phyloP scores from a whole-genome alignment of 2,797 vertebrate genomes.

The Margarornis squamiger region DNA sequence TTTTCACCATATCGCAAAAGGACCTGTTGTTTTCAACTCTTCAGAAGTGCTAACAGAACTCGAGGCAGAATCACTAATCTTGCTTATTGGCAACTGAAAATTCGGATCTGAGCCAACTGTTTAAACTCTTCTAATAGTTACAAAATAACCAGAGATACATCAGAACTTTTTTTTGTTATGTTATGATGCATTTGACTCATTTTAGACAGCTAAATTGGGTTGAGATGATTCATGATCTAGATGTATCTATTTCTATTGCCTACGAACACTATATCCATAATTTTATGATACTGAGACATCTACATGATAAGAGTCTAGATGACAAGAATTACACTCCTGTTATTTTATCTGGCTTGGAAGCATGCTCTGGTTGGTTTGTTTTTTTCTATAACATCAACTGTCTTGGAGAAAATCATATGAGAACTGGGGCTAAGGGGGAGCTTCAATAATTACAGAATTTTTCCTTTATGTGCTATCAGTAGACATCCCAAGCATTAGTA shows the following conservation, averaged over 20 bases:
- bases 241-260: background rate
- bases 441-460: background rate
- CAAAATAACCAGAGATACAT: background rate
- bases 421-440: background rate
- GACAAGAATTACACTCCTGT: background rate
- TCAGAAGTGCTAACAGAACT: background rate
- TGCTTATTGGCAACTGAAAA: background rate
- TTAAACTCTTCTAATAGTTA: background rate
- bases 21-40: background rate
- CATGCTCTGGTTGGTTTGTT: rapidly evolving
- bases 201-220: background rate
- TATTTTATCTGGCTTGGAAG: background rate
- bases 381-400: background rate
- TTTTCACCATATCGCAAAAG: background rate
- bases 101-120: background rate
- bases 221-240: background rate
- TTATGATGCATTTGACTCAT: background rate
- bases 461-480: background rate
- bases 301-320: background rate
- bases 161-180: background rate
- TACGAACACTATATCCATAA: background rate
- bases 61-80: background rate
- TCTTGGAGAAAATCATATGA: background rate
- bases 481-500: background rate
- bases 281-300: background rate